Evolutionary conservation across 2,888 invertebrate species (phyloP), one percentile per base, ranked within the genome.

Genomic region (Drosophila colorata): DNA sequence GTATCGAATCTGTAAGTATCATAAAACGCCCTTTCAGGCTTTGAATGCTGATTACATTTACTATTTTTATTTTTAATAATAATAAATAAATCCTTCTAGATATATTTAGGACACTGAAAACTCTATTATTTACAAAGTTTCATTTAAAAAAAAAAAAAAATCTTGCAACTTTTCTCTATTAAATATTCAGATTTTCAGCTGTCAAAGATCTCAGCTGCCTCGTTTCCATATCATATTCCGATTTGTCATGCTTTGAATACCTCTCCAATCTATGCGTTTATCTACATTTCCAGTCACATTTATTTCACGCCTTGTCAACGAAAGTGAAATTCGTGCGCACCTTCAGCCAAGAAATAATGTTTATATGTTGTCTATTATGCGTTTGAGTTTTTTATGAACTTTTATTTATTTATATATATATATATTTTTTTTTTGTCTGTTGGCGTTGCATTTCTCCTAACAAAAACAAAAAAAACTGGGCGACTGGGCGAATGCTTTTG

Each of bases 361-460:
- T 61, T 66, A 56, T 75, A 35, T 47, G 59, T 63, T 28, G 65
- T 57, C 58, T 59, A 66, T 71, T 66, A 63, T 66, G 65, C 58
- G 61, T 70, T 66, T 60, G 37, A 47, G 14, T 64, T 43, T 44
- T 51, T 43, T 41, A 46, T 31, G 28, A 44, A 47, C 40, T 61
- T 64, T 63, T 85, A 73, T 85, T 81, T 85, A 85, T 85, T 85
- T 81, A 40, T 78, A 60, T 64, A 63, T 60, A 44, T 33, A 33
- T 13, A 59, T 69, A 44, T 33, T 11, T 4, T 31, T 9, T 11
- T 33, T 11, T 33, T 43, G 74, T 67, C 60, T 68, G 61, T 49
- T 59, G 74, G 81, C 74, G 74, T 74, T 72, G 84, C 87, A 82
- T 82, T 87, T 82, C 82, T 78, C 72, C 56, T 74, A 80, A 64